Conservation (phyloP, 2,113 vertebrate genomes). For the Sylvietta virens region DNA sequence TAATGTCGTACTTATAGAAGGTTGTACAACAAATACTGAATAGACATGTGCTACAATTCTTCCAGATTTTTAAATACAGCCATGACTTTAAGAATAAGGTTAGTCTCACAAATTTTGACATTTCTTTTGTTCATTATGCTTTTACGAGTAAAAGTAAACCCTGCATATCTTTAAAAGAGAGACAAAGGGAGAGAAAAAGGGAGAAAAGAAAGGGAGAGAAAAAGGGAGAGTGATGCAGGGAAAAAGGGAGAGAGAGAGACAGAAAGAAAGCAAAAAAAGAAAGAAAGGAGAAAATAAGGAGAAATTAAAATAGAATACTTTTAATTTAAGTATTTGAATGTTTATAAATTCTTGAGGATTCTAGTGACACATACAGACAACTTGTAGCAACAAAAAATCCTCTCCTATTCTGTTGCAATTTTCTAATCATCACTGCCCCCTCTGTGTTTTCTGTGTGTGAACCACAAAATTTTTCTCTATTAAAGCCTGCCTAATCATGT, state of each 20-base stretch:
- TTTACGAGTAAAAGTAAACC: not conserved
- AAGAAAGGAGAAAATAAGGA: not conserved
- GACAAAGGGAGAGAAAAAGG: not conserved
- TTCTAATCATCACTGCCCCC: not conserved
- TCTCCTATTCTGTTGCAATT: not conserved
- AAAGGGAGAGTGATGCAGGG: no score
- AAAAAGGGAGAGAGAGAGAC: rapidly evolving
- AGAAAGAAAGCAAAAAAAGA: not conserved
- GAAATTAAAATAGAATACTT: rapidly evolving
- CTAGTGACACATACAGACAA: not conserved
- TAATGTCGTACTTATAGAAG: not conserved
- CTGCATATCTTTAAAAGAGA: not conserved
- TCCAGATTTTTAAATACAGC: not conserved
- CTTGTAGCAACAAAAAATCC: not conserved
- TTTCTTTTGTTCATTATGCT: not conserved
- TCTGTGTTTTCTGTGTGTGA: not conserved
- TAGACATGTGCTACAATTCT: not conserved
- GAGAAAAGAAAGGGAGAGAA: not conserved
- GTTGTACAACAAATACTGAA: not conserved
- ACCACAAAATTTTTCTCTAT: not conserved
- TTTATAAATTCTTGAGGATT: not conserved
- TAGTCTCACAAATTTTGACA: not conserved
- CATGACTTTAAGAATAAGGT: not conserved
- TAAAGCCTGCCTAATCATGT: not conserved
- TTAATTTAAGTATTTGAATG: not conserved